Evolutionary conservation across 2,113 vertebrate species (phyloP).

Genomic region (Bubalus kerabau): DNA sequence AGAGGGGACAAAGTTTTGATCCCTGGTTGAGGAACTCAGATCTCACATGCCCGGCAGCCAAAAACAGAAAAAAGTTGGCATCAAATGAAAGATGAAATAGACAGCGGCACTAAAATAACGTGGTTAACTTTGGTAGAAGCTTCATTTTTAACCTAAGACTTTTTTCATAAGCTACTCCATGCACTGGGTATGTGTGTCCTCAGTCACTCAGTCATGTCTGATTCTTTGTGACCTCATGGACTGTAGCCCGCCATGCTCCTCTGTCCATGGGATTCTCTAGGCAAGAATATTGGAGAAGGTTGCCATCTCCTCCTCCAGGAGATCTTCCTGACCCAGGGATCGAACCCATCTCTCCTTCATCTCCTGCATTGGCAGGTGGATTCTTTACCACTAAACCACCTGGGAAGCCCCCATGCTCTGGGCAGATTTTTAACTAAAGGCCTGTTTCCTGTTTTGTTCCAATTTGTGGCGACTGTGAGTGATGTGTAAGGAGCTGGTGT

Average conservation of each 20-base stretch:
- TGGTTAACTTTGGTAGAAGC: background rate
- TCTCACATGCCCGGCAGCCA: background rate
- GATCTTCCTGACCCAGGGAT: background rate
- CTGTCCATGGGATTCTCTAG: background rate
- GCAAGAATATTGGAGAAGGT: background rate
- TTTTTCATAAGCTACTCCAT: background rate
- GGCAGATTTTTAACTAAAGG: background rate
- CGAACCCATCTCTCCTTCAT: background rate
- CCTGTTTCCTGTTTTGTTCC: background rate
- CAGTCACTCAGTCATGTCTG: background rate
- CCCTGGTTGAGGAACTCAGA: background rate
- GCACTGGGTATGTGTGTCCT: accelerated
- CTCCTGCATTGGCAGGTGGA: background rate
- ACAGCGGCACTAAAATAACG: background rate
- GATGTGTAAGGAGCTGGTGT: background rate
- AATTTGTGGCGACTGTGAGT: background rate
- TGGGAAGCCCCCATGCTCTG: background rate
- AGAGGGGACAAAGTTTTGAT: background rate
- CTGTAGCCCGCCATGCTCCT: background rate
- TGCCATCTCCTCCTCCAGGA: background rate
- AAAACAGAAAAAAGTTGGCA: background rate
- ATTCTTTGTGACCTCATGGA: background rate
- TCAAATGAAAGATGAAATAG: background rate
- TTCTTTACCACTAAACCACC: background rate
- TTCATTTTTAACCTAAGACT: background rate